Conservation (phyloP, 2,797 vertebrate genomes). For the Diceros bicornis region DNA sequence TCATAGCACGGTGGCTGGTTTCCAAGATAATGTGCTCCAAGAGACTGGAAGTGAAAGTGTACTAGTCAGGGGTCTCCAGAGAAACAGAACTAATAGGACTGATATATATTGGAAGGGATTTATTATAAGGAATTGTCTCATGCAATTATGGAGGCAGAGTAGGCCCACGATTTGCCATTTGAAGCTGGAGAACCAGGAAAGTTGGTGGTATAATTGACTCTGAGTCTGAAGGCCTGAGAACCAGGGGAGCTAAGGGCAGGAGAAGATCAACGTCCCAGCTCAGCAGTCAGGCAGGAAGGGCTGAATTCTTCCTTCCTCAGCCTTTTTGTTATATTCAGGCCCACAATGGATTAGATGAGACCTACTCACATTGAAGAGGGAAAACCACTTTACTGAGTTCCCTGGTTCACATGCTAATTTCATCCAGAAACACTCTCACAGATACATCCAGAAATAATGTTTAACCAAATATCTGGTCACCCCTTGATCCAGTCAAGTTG, state of each 20-base stretch:
- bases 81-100: neutral
- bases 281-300: neutral
- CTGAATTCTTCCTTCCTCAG: neutral
- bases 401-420: neutral
- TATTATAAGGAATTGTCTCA: neutral
- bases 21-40: neutral
- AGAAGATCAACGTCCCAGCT: neutral
- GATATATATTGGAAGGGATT: neutral
- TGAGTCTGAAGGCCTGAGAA: neutral
- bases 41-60: neutral
- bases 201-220: neutral
- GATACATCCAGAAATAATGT: neutral
- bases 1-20: neutral
- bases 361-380: rapidly evolving
- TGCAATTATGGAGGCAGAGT: neutral
- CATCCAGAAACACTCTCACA: neutral
- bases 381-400: neutral
- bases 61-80: neutral
- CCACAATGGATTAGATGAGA: neutral
- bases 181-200: neutral
- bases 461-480: neutral
- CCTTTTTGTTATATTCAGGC: neutral
- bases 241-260: too few relatives aligned
- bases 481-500: neutral
- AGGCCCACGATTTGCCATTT: neutral